Evolutionary conservation across 1,140 invertebrate genomes (phyloP), one percentile per base, ranked within the genome.

Genomic region (fruit fly (Drosophila melanogaster)): DNA sequence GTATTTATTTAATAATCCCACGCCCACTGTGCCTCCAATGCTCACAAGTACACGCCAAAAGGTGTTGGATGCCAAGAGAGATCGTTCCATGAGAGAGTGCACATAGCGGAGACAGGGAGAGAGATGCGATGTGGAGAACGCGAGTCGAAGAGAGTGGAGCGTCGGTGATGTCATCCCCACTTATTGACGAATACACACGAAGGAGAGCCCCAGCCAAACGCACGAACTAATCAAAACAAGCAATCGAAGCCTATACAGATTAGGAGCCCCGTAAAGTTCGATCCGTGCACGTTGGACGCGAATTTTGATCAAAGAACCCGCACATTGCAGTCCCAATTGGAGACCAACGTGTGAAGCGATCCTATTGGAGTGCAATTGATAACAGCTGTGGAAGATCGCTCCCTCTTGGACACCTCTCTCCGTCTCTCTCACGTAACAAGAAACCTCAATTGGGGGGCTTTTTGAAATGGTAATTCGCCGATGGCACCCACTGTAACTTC

Each of bases 151-250:
- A 49, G 53, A 35, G 43, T 78, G 54, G 78, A 54, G 50, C 26
- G 62, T 56, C 71, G 84, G 84, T 87, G 83, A 87, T 87, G 83
- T 87, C 83, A 87, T 87, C 79, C 79, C 62, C 72, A 77, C 66
- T 61, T 61, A 73, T 30, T 67, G 69, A 73, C 51, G 43, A 66
- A 78, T 58, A 78, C 77, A 67, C 15, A 71, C 57, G 49, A 62
- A 35, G 44, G 38, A 50, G n/a, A 53, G n/a, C 26, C 43, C 14
- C 43, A 37, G 30, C 62, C 44, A 49, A 67, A 49, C 40, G 46
- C 56, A 60, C 33, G 58, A 64, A 60, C 85, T 86, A 87, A 86
- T 86, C 83, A 81, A 69, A 79, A 86, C 56, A 83, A 72, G 58
- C 65, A 59, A 81, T 87, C 74, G 57, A 62, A 57, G 70, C 66